These are phyloP conservation scores for Crotalus helleri DNA, from an alignment of 2,113 vertebrate species.

Conservation along the genomic window DNA sequence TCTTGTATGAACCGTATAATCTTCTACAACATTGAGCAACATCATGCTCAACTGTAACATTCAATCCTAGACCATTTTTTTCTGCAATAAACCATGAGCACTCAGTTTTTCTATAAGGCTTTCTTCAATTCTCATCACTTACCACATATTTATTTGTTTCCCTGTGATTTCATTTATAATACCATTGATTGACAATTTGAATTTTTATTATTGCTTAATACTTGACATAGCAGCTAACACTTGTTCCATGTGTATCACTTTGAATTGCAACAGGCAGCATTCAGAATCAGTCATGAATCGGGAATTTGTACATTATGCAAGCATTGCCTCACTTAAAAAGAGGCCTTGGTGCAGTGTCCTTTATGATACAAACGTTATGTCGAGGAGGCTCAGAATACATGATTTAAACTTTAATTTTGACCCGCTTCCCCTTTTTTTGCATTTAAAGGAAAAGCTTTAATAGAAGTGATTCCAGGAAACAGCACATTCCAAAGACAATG, in stretches of 20 bases:
- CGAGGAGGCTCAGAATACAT: background rate
- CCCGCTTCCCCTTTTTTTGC: slow-evolving; percentile 29
- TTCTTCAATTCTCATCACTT: background rate
- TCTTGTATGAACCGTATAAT: background rate
- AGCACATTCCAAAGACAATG: slow-evolving; percentile 74
- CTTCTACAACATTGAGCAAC: background rate
- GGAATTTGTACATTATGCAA: background rate
- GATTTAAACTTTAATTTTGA: slow-evolving; percentile 5
- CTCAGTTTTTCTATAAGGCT: too few species aligned
- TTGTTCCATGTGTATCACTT: background rate
- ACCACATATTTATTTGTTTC: background rate
- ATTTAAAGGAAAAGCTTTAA: slow-evolving; percentile 79
- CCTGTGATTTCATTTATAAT: background rate
- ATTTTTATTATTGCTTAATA: background rate
- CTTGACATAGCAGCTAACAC: background rate
- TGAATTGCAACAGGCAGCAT: background rate
- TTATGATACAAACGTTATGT: background rate
- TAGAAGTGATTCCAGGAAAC: slow-evolving; percentile 72
- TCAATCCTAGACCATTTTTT: background rate
- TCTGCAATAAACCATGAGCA: background rate
- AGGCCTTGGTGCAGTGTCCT: background rate
- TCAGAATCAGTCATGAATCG: fast-evolving
- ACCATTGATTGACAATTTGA: background rate
- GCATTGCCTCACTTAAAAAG: background rate
- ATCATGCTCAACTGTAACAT: background rate